Base-by-base conservation (phyloP, 2,888 invertebrate species). In the Sepioteuthis lessoniana region DNA sequence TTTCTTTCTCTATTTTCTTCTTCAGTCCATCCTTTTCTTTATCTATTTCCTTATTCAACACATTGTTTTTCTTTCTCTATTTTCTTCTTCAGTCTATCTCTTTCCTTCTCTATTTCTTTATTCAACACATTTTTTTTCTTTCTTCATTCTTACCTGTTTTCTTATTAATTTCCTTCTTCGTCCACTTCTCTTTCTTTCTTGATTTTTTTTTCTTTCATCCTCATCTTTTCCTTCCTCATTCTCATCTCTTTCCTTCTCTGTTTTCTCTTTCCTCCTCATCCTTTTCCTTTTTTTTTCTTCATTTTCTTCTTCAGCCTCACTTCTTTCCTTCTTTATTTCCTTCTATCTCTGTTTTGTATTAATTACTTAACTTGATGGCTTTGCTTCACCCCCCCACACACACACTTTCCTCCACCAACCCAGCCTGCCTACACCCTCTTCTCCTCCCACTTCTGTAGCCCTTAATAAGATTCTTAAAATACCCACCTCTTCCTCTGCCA, bases 191-290 rank as follows among this genome's bases (percentile, higher is more conserved):
- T 42, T 42, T 42, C 42, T 7, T 42, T 42, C 42, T 42, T 42
- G 3, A 42, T 42, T 42, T 42, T 42, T 7, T 42, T 42, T 7
- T 42, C 7, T 42, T 42, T 42, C 42, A 90, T 5, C 42, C 7
- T 42, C 7, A 42, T 42, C 7, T 42, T 42, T 42, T 42, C 42
- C 42, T 42, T 42, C 94, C 90, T 76, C 93, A 47, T 76, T 94
- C 93, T 90, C 55, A 55, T 38, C 94, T 25, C 46, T 76, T 91
- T 31, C 35, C 92, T 94, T 90, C 90, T 92, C 42, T 50, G 55
- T 25, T 42, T 46, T 55, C n/a, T 93, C 37, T 55, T 38, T 28
- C 94, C 55, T 47, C 35, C 90, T 93, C 90, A 93, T 19, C 93
- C 37, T 47, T 1, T 90, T 37, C 91, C 0, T 93, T 60, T 93